Evolutionary conservation across 2,888 invertebrate species (phyloP), one percentile per base, ranked within the genome.

Genomic region (Prostheceraeus crozeri): DNA sequence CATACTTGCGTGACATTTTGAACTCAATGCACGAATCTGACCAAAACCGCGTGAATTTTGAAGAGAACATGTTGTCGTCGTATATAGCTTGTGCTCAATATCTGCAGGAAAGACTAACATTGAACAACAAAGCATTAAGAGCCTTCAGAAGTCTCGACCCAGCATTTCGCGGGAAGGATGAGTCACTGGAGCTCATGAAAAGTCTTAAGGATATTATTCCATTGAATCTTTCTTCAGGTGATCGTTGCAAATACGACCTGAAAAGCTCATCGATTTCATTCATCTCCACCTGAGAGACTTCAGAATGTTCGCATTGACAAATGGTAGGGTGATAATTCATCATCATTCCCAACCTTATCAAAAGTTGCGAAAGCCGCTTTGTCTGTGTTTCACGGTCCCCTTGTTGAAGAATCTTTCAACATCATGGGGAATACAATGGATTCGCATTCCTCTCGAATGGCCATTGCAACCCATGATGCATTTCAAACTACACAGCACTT

Each of bases 381-480:
- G 45, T 11, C 10, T 45, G 55, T 62, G 31, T 67, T 67, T 28
- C 65, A 65, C 64, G 66, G 65, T 6, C 64, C 66, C 1, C 36
- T 53, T 30, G 62, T 67, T 10, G 67, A 67, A 46, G 40, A 45
- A 1, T 48, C 56, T 1, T 67, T 67, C 45, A 67, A 55, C 61
- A 30, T 55, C 6, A 66, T 67, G 65, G 59, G 53, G 35, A 64
- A 67, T 40, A 55, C 65, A 1, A 51, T 61, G 3, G 63, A 64
- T 58, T 46, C n/a, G 1, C 63, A 58, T 35, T 65, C 64, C 28
- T 36, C 31, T 4, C 33, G 54, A 14, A 62, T 63, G 60, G 16
- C 8, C 8, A 8, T 16, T 11, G 8, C 19, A 10, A 45, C 45
- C 45, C 16, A 14, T 16, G 16, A 16, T 45, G 45, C 45, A n/a